Base-by-base conservation (phyloP, 2,888 invertebrate species). In the Ennomos fuscantarius region DNA sequence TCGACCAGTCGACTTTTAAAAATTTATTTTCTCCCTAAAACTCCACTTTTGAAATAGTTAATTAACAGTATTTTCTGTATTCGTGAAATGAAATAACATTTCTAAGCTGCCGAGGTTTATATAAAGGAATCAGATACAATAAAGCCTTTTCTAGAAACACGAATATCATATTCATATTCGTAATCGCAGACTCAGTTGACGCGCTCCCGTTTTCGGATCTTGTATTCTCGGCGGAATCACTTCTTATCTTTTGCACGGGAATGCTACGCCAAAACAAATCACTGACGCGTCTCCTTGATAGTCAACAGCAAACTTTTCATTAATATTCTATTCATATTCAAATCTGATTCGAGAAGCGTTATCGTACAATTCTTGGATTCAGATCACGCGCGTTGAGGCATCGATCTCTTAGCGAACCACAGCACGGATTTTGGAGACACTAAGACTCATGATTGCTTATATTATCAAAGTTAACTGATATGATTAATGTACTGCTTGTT, bases 311-410 rank as follows among this genome's bases (percentile, higher is more conserved):
- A 87, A 84, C 85, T 84, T 87, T 86, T 84, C 86, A 88, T 89
- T 88, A 89, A 85, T 86, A 88, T 90, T 87, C 86, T 73, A 84
- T 87, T 86, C 89, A 87, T 89, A 89, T 90, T 89, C 87, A 89
- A 89, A 89, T 89, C 79, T 79, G 80, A 83, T 83, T 84, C 83
- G 84, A 79, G 81, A 77, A 81, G 80, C 81, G 84, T 84, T 89
- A 88, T 86, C 84, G 71, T 65, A 65, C n/a, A 60, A 62, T 68
- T 76, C 71, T 53, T 54, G 75, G 67, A 90, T 86, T 86, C 89
- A 57, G 71, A 79, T 84, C 90, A 91, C 90, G 90, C 81, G 70
- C 79, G 62, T 34, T 34, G 39, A 43, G 55, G 63, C 73, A 57
- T 60, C 51, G 64, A 56, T 69, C 80, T 81, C 80, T 81, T 81